phyloP scores from a whole-genome alignment of 2,888 invertebrate genomes.

The Stenodema calcarata region DNA sequence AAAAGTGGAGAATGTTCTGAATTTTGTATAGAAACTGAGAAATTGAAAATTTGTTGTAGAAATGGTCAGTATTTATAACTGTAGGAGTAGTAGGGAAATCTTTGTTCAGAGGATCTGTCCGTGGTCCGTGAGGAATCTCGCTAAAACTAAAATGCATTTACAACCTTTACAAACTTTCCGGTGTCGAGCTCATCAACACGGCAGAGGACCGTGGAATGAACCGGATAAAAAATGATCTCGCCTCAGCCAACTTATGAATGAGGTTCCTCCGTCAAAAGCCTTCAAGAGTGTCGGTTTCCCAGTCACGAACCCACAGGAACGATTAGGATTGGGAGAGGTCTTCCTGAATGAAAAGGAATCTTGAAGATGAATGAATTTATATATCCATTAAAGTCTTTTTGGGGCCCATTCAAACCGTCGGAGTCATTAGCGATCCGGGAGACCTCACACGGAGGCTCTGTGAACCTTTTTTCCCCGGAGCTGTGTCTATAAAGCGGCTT shows the following conservation, averaged over 20 bases:
- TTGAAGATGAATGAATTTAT: constrained; percentile 41
- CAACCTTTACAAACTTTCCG: not conserved
- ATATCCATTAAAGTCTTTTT: constrained; percentile 18
- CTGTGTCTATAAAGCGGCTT: not conserved
- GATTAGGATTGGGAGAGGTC: not conserved
- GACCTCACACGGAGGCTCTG: constrained; percentile 34
- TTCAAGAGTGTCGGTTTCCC: constrained; percentile 19
- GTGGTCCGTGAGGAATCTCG: too few relatives aligned
- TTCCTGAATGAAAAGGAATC: not conserved
- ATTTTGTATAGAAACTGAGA: too few relatives aligned
- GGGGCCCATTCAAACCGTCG: constrained; percentile 3
- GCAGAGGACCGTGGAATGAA: not conserved
- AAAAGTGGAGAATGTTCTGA: too few relatives aligned
- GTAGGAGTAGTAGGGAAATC: too few relatives aligned
- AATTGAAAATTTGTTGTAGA: too few relatives aligned
- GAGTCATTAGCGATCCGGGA: constrained; percentile 29
- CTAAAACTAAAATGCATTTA: not conserved
- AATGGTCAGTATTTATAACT: too few relatives aligned
- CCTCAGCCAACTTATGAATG: not conserved
- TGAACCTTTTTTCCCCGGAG: not conserved
- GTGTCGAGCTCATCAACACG: not conserved
- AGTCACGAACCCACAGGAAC: constrained; percentile 18
- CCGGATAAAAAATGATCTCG: constrained; percentile 1
- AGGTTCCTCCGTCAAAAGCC: not conserved
- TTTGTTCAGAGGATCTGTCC: too few relatives aligned